Conservation (phyloP, 2,888 invertebrate species). For the Scaptomyza polygonia region DNA sequence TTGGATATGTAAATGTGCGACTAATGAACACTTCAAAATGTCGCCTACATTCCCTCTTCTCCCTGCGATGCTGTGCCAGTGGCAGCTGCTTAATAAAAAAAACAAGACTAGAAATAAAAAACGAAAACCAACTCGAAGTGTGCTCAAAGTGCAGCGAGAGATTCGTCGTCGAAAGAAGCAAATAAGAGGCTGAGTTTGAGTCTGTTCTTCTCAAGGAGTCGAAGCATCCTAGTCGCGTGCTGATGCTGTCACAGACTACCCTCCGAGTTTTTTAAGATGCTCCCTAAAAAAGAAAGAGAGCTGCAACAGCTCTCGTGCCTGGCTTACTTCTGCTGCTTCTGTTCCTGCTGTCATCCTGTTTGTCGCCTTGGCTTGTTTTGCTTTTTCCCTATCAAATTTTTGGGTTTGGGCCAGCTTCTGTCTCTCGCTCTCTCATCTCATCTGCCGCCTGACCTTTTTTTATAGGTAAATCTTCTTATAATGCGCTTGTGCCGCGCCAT, state of each 20-base stretch:
- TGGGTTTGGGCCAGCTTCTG: conserved; percentile 33
- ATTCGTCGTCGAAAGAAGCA: conserved; percentile 21
- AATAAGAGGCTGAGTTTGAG: conserved; percentile 37
- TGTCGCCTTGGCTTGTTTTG: conserved; percentile 33
- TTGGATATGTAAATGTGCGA: conserved; percentile 82
- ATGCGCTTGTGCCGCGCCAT: conserved; percentile 62
- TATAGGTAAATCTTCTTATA: conserved; percentile 76
- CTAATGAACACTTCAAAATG: conserved; percentile 82
- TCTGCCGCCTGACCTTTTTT: conserved; percentile 69
- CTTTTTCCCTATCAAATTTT: conserved; percentile 61
- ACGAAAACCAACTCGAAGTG: conserved; percentile 34
- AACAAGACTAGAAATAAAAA: conserved; percentile 20
- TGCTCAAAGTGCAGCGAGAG: conserved; percentile 60
- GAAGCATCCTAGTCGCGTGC: conserved; percentile 65
- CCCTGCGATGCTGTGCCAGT: conserved; percentile 44
- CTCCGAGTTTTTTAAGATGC: conserved; percentile 56
- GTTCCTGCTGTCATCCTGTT: conserved; percentile 34
- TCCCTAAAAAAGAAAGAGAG: conserved; percentile 36
- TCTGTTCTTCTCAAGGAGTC: conserved; percentile 28
- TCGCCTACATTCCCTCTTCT: conserved; percentile 38
- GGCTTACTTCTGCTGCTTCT: conserved; percentile 40
- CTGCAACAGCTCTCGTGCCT: conserved; percentile 64
- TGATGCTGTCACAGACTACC: conserved; percentile 45
- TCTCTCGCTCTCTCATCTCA: conserved; percentile 51
- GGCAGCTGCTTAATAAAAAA: conserved; percentile 65